phyloP scores from a whole-genome alignment of 2,797 vertebrate species.

The Miichthys miiuy region DNA sequence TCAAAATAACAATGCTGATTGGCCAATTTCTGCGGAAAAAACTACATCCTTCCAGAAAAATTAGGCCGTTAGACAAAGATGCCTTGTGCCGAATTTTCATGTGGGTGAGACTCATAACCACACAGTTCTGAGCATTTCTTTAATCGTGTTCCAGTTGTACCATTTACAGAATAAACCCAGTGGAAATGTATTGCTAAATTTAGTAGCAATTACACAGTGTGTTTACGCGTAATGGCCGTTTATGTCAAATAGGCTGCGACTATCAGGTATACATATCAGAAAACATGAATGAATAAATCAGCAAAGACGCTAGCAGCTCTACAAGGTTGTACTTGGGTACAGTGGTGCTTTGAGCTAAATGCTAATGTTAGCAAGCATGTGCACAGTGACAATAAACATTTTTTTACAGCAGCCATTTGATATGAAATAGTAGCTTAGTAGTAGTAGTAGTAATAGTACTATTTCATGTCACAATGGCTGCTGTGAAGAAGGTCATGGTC shows the following conservation, averaged over 20 bases:
- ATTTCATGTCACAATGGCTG: too few species aligned
- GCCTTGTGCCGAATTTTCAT: background rate
- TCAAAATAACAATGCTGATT: background rate
- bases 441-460: too few species aligned
- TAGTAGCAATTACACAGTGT: background rate
- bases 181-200: background rate
- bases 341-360: background rate
- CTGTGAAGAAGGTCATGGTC: background rate
- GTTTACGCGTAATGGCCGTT: background rate
- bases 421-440: too few species aligned
- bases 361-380: background rate
- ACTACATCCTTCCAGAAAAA: background rate
- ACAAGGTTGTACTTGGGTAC: background rate
- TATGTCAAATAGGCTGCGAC: background rate
- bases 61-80: background rate
- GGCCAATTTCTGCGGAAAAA: background rate
- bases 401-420: too few species aligned
- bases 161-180: slow-evolving; percentile 10
- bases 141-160: background rate
- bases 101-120: background rate
- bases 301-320: background rate
- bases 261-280: background rate
- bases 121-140: background rate
- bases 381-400: too few species aligned
- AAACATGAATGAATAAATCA: too few species aligned